Base-by-base conservation (phyloP, 1,140 invertebrate species). In the Mylabris phalerata region DNA sequence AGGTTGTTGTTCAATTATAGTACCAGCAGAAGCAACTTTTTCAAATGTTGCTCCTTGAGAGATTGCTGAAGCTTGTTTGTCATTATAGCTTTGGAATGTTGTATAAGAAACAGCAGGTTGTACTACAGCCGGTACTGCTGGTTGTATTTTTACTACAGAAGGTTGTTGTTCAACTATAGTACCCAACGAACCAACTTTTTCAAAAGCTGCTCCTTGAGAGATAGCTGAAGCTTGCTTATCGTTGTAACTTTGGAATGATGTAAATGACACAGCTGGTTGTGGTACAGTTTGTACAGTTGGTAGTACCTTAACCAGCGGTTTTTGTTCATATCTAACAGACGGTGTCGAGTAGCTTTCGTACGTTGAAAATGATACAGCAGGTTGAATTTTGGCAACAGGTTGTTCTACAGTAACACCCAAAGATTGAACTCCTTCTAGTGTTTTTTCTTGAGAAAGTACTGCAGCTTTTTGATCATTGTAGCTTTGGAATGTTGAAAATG, bases 11-110 rank as follows among this genome's bases (percentile, higher is more conserved):
- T 32, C 2, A 32, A 7, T 32, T 32, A 32, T 7, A 7, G 32
- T 32, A 32, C 32, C 7, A 4, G 4, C 4, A 32, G 32, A 32
- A 5, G 4, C 32, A 32, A 7, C 32, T 32, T 32, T 7, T 32
- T 32, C 7, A 7, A 5, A 7, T 5, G 32, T 7, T 4, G 4
- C 7, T 32, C 7, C 32, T 32, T 32, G 4, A 5, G 32, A 4
- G 7, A 32, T 32, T 32, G 25, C n/a, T 11, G 47, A 32, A 32
- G 32, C 1, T 32, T 32, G 4, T 4, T 32, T 32, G 7, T 32
- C 7, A 7, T 64, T 62, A 57, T 73, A 74, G 9, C 63, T 70
- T 38, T 58, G 32, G 32, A 5, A 32, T 32, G 32, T 32, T 32
- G 4, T 4, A 7, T 5, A 32, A 5, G 32, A 32, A 5, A 32